A percentile compares a stretch with the other conserved stretches of the same genome.
These are phyloP conservation scores for Vicugna pacos DNA, from an alignment of 2,113 vertebrate genomes.

Conservation along the genomic window DNA sequence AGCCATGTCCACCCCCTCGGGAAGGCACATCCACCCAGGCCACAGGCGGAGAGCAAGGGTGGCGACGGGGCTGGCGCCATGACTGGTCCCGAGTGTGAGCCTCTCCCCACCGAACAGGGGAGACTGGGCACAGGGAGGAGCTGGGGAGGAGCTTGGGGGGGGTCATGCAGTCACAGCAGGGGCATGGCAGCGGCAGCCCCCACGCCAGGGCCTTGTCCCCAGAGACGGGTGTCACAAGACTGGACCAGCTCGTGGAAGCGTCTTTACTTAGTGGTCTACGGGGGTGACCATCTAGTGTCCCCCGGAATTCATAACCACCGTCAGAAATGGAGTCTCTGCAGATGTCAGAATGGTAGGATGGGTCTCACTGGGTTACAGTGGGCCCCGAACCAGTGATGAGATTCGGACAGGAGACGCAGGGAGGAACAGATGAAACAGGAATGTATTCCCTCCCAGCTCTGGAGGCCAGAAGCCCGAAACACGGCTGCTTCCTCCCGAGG, in stretches of 20 bases:
- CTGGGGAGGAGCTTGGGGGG: neutral
- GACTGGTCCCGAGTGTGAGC: neutral
- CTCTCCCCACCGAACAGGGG: neutral
- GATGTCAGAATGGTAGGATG: neutral
- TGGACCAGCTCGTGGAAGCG: neutral
- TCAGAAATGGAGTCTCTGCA: neutral
- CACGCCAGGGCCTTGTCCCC: neutral
- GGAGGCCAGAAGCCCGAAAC: neutral
- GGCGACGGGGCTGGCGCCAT: neutral
- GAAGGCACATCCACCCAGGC: neutral
- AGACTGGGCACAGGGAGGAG: neutral
- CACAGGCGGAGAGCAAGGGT: neutral
- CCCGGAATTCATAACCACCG: neutral
- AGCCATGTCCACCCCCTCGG: neutral
- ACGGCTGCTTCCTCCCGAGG: neutral
- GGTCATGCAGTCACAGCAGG: neutral
- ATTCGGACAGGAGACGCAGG: neutral
- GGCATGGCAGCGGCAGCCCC: no score
- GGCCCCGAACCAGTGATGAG: no score
- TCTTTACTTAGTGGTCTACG: neutral
- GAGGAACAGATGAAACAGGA: neutral
- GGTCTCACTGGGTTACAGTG: neutral
- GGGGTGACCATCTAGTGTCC: neutral
- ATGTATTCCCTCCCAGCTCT: accelerated
- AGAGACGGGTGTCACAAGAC: neutral